Conservation (phyloP, 2,797 vertebrate species). For the Argentina silus region DNA sequence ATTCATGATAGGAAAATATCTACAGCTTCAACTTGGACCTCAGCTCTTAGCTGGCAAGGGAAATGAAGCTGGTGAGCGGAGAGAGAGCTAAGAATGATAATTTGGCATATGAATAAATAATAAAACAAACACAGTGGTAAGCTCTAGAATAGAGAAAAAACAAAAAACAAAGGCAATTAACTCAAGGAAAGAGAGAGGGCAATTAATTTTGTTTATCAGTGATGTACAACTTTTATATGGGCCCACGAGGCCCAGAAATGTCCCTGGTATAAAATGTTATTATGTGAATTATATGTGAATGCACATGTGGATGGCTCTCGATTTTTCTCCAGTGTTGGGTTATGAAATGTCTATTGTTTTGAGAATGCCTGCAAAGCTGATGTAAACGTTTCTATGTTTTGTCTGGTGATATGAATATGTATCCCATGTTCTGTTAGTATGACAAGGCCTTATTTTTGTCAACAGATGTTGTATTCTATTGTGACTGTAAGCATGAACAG, state of each 20-base stretch:
- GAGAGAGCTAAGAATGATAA: neutral
- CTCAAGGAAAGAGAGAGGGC: conserved; percentile 46
- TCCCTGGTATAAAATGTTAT: conserved; percentile 46
- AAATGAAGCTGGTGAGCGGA: neutral
- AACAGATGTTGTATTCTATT: neutral
- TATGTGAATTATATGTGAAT: conserved; percentile 31
- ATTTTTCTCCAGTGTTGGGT: neutral
- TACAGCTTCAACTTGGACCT: neutral
- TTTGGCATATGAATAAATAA: conserved; percentile 12
- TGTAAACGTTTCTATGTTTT: neutral
- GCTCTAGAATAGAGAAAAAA: neutral
- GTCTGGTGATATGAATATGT: neutral
- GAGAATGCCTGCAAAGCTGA: no score
- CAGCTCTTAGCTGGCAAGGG: neutral
- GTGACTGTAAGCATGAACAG: neutral
- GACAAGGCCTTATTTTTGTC: neutral
- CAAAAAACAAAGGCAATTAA: conserved; percentile 59
- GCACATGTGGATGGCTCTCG: conserved; percentile 16
- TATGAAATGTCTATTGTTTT: neutral
- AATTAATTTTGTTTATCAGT: conserved; percentile 64
- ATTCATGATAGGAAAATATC: conserved; percentile 4
- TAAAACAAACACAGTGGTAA: neutral
- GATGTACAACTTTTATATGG: conserved; percentile 57
- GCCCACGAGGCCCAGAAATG: conserved; percentile 36
- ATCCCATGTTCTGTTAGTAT: neutral